These are phyloP conservation scores for Iguana delicatissima DNA, from an alignment of 2,797 vertebrate species.

Conservation along the genomic window DNA sequence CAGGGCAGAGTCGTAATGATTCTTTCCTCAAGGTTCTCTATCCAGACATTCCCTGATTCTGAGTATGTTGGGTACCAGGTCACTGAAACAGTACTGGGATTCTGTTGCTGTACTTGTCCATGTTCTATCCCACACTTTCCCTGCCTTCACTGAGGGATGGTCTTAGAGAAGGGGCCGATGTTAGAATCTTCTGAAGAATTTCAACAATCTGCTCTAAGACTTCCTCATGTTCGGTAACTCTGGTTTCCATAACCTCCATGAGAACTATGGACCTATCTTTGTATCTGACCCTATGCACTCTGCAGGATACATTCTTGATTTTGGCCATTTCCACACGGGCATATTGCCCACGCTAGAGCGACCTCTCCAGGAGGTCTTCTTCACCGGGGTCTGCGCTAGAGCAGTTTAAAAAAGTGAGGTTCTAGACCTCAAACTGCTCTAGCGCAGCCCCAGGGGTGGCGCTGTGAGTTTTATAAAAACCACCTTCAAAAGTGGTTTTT, in stretches of 20 bases:
- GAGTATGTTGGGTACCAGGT: not conserved
- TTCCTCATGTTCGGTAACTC: not conserved
- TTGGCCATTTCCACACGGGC: too few species aligned
- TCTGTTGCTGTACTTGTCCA: not conserved
- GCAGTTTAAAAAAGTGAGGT: too few species aligned
- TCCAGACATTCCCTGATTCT: not conserved
- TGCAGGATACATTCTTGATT: not conserved
- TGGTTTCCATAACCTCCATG: not conserved
- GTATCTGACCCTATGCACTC: not conserved
- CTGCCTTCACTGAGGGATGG: not conserved
- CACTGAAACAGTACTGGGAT: not conserved
- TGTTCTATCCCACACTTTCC: not conserved
- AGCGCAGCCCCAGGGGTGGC: too few species aligned
- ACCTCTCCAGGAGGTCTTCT: too few species aligned
- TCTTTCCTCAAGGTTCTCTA: not conserved
- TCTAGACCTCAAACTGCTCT: too few species aligned
- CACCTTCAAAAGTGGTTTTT: too few species aligned
- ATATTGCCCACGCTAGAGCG: too few species aligned
- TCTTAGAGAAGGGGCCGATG: not conserved
- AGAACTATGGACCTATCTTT: not conserved
- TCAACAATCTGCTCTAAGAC: not conserved
- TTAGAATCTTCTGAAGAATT: not conserved
- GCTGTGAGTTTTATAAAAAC: too few species aligned
- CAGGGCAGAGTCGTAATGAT: too few species aligned
- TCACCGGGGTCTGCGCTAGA: too few species aligned